Conservation (phyloP, 1,140 invertebrate genomes). For the Whitmania pigra region DNA sequence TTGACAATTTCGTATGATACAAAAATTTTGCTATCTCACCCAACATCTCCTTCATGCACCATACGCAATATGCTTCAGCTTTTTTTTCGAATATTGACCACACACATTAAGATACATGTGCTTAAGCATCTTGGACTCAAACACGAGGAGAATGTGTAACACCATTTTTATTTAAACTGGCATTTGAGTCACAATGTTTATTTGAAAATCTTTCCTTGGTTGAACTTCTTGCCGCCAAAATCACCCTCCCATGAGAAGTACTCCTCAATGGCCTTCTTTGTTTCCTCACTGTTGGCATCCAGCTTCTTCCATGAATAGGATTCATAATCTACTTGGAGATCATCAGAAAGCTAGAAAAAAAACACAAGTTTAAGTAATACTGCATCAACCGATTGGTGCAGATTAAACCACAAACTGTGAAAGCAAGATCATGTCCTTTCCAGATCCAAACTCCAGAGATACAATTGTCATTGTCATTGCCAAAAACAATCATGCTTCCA, state of each 20-base stretch:
- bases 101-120: too few species aligned
- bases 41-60: too few species aligned
- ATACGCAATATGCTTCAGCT: too few species aligned
- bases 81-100: too few species aligned
- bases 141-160: too few species aligned
- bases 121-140: too few species aligned
- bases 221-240: conserved; percentile 78
- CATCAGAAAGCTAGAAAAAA: conserved; percentile 58
- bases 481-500: conserved; percentile 82
- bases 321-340: conserved; percentile 95
- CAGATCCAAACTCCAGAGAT: conserved; percentile 96
- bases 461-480: conserved; percentile 74
- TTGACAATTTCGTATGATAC: too few species aligned
- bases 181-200: conserved; percentile 47
- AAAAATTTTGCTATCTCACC: too few species aligned
- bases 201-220: conserved; percentile 99
- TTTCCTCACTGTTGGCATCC: conserved; percentile 64
- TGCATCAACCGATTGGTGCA: not conserved
- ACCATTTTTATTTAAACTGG: too few species aligned
- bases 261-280: conserved; percentile 76
- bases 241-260: conserved; percentile 89
- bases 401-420: conserved; percentile 52
- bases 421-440: conserved; percentile 85
- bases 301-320: conserved; percentile 92
- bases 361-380: not conserved